Percentiles rank a stretch among this genome's conserved stretches.
phyloP scores from a whole-genome alignment of 2,113 vertebrate genomes.

The Corapipo altera region DNA sequence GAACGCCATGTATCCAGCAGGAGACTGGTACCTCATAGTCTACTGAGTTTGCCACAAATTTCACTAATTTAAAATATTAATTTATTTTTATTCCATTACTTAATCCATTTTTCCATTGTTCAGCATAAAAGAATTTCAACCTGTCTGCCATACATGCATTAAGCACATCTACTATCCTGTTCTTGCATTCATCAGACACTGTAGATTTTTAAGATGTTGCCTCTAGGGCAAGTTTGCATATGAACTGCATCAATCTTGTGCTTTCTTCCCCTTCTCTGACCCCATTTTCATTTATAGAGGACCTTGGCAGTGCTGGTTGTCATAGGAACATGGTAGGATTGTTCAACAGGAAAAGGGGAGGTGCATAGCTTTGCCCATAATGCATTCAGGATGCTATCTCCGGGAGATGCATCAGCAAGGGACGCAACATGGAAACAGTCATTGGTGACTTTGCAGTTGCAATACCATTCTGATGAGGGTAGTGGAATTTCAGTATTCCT shows the following conservation, averaged over 20 bases:
- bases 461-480: accelerated
- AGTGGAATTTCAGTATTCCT: not conserved
- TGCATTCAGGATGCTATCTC: not conserved
- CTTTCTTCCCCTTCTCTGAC: not conserved
- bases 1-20: not conserved
- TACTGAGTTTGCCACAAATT: not conserved
- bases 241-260: conserved; percentile 22
- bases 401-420: not conserved
- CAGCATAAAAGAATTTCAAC: not conserved
- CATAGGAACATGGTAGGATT: conserved; percentile 33
- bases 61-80: conserved; percentile 33
- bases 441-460: not conserved
- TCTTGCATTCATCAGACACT: not conserved
- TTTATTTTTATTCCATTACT: conserved; percentile 13
- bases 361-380: not conserved
- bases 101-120: conserved; percentile 10
- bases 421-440: not conserved
- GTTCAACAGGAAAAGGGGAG: not conserved
- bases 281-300: conserved; percentile 46
- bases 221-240: conserved; percentile 40
- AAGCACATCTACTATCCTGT: conserved; percentile 17
- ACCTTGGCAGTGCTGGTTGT: conserved; percentile 19
- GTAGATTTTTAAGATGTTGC: not conserved
- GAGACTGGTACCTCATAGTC: not conserved
- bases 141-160: not conserved